These are phyloP conservation scores for Hipparchia sbordonii DNA, from an alignment of 2,888 invertebrate species.

Conservation along the genomic window DNA sequence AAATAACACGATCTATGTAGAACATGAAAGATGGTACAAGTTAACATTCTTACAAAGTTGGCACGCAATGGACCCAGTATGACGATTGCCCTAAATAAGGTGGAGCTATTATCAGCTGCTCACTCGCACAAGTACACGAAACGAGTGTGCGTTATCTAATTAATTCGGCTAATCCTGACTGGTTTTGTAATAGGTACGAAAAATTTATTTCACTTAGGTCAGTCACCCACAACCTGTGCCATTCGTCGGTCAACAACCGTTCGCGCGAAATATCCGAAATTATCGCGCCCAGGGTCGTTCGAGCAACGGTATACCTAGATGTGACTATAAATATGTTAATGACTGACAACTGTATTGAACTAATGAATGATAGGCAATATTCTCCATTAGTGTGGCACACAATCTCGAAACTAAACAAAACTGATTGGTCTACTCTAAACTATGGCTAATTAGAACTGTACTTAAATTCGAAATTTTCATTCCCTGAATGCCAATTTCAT, in stretches of 20 bases:
- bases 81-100: neutral
- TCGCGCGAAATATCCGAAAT: slow-evolving; percentile 33
- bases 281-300: slow-evolving; percentile 26
- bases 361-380: neutral
- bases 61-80: neutral
- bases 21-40: neutral
- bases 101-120: slow-evolving; percentile 1
- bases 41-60: neutral
- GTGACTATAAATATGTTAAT: neutral
- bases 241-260: slow-evolving; percentile 33
- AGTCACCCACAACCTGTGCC: slow-evolving; percentile 34
- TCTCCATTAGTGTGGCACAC: neutral
- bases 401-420: too few relatives aligned
- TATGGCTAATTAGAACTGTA: too few relatives aligned
- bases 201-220: slow-evolving; percentile 36
- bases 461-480: too few relatives aligned
- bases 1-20: neutral
- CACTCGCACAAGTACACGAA: slow-evolving; percentile 7
- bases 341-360: neutral
- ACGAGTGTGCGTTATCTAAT: slow-evolving; percentile 35
- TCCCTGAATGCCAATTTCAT: too few relatives aligned
- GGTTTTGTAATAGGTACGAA: slow-evolving; percentile 39
- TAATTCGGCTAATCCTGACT: slow-evolving; percentile 39
- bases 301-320: slow-evolving; percentile 27
- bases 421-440: too few relatives aligned